These are phyloP conservation scores for Chelonus formosanus DNA, from an alignment of 2,888 invertebrate genomes.

Conservation along the genomic window DNA sequence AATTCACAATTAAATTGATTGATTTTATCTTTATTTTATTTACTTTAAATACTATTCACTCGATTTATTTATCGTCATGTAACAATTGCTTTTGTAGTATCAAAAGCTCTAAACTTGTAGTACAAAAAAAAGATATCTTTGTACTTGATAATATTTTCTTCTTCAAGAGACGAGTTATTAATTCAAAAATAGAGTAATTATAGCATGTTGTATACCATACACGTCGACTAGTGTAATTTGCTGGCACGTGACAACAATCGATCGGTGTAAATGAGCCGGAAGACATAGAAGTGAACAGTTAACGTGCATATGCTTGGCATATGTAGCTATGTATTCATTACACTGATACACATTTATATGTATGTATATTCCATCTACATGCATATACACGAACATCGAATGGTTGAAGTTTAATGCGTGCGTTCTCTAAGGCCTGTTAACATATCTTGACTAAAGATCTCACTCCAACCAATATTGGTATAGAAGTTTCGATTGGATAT, in stretches of 20 bases:
- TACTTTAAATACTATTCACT: too few species aligned
- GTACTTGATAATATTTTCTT: neutral
- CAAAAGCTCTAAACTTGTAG: neutral
- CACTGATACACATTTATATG: neutral
- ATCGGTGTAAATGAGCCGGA: constrained; percentile 26
- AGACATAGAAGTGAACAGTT: constrained; percentile 39
- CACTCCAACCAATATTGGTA: constrained; percentile 36
- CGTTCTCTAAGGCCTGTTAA: constrained; percentile 9
- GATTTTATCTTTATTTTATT: too few species aligned
- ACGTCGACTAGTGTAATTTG: constrained; percentile 22
- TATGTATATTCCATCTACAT: neutral
- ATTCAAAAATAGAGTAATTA: constrained; percentile 16
- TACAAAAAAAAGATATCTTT: neutral
- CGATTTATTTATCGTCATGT: too few species aligned
- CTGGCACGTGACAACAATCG: constrained; percentile 22
- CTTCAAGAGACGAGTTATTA: neutral
- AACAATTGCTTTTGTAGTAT: too few species aligned
- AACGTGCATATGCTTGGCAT: constrained; percentile 32
- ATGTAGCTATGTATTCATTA: neutral
- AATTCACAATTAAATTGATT: too few species aligned
- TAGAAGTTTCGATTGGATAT: constrained; percentile 32
- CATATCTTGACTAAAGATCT: constrained; percentile 36
- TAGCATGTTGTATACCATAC: constrained; percentile 5
- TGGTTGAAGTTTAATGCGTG: constrained; percentile 17
- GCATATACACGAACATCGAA: constrained; percentile 17